A percentile compares a stretch with the other conserved stretches of the same genome.
Conservation (phyloP, 2,797 vertebrate species). For the Megalops cyprinoides region DNA sequence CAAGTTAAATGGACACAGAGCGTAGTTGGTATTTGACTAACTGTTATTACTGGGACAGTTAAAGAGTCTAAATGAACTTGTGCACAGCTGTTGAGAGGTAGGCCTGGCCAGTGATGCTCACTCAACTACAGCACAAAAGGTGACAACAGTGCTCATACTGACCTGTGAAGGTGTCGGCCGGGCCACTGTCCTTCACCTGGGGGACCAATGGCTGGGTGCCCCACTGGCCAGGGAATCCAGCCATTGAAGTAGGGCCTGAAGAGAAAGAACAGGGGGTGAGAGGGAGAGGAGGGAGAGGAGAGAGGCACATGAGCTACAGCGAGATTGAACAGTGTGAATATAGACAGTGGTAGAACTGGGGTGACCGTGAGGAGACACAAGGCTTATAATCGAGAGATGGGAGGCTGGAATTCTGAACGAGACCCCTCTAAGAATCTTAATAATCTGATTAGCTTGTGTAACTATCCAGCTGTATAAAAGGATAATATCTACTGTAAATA, state of each 20-base stretch:
- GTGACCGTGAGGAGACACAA: too few relatives aligned
- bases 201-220: constrained; percentile 49
- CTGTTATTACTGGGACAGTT: too few relatives aligned
- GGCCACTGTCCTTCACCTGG: constrained; percentile 66
- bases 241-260: constrained; percentile 56
- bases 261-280: neutral
- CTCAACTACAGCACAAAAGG: neutral
- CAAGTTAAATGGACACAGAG: too few relatives aligned
- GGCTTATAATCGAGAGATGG: too few relatives aligned
- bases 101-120: too few relatives aligned
- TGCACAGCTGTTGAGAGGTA: too few relatives aligned
- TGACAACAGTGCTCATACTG: constrained; percentile 1
- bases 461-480: neutral
- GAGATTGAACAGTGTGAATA: neutral
- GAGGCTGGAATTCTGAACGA: too few relatives aligned
- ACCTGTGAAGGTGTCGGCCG: constrained; percentile 44
- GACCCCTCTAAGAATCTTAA: too few relatives aligned
- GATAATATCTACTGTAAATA: too few relatives aligned
- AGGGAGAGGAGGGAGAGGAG: neutral
- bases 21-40: too few relatives aligned
- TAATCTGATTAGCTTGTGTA: neutral
- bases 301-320: neutral
- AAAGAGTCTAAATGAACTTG: too few relatives aligned
- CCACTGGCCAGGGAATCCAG: constrained; percentile 62
- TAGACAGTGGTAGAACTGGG: too few relatives aligned